phyloP scores from a whole-genome alignment of 2,888 invertebrate genomes.

The Sesia apiformis region DNA sequence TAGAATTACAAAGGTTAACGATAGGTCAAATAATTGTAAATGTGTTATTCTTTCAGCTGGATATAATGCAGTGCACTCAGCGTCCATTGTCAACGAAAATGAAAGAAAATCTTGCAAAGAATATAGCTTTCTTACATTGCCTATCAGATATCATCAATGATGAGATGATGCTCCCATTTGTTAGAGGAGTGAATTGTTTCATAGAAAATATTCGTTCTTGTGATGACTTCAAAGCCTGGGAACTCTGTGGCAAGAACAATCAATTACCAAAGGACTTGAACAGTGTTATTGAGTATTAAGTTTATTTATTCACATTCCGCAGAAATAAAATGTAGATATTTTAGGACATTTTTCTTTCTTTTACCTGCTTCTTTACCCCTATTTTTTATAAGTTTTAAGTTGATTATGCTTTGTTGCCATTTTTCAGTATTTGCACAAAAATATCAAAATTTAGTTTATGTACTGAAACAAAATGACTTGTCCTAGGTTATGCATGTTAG shows the following conservation, averaged over 20 bases:
- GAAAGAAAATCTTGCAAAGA: constrained; percentile 58
- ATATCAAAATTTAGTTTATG: too few relatives aligned
- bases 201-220: constrained; percentile 53
- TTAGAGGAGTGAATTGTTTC: constrained; percentile 59
- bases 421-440: too few relatives aligned
- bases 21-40: background rate
- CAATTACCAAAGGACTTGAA: constrained; percentile 63
- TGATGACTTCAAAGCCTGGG: constrained; percentile 68
- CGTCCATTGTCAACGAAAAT: constrained; percentile 51
- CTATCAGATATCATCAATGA: constrained; percentile 61
- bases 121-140: constrained; percentile 56
- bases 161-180: constrained; percentile 58
- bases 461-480: too few relatives aligned
- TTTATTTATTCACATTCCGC: constrained; percentile 32
- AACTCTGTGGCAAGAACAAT: constrained; percentile 52
- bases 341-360: constrained; percentile 17
- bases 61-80: constrained; percentile 56
- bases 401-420: background rate
- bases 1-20: too few relatives aligned
- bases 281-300: constrained; percentile 62
- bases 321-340: constrained; percentile 25
- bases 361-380: constrained; percentile 6
- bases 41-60: constrained; percentile 41
- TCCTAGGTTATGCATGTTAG: too few relatives aligned
- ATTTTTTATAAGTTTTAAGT: constrained; percentile 1